Percentiles rank a stretch among this genome's conserved stretches.
Evolutionary conservation across 2,888 invertebrate genomes (phyloP).

Genomic region (Pelosia muscerda): DNA sequence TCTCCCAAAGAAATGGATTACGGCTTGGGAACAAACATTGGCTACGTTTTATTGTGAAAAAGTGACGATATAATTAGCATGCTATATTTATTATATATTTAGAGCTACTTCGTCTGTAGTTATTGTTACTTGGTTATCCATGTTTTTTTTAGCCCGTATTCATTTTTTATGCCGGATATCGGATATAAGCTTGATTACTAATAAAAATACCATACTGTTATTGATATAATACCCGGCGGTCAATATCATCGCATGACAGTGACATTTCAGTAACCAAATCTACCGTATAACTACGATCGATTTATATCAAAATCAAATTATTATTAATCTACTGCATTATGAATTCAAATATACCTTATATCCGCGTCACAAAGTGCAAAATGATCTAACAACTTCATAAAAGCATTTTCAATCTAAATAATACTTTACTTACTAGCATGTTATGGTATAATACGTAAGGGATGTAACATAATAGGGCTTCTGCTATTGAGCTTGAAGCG

Average conservation of each 20-base stretch:
- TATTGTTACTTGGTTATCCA: too few species aligned
- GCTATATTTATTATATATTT: too few species aligned
- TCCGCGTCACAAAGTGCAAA: background rate
- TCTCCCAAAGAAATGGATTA: too few species aligned
- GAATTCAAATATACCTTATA: background rate
- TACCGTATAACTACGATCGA: slow-evolving; percentile 41
- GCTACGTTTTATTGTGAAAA: too few species aligned
- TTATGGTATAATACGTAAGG: background rate
- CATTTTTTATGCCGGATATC: background rate
- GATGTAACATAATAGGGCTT: slow-evolving; percentile 37
- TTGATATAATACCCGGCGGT: background rate
- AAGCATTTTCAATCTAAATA: background rate
- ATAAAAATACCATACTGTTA: background rate
- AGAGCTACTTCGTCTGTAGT: too few species aligned
- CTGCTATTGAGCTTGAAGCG: slow-evolving; percentile 29
- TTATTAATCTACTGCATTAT: background rate
- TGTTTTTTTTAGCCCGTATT: too few species aligned
- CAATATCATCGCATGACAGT: background rate
- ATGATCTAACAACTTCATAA: background rate
- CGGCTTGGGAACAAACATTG: too few species aligned
- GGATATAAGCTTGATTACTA: background rate
- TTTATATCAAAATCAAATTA: background rate
- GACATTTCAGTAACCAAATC: slow-evolving; percentile 54
- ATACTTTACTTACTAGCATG: background rate
- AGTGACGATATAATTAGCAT: too few species aligned